phyloP scores from a whole-genome alignment of 1,140 invertebrate genomes.

The Drosophila nigromelanica region DNA sequence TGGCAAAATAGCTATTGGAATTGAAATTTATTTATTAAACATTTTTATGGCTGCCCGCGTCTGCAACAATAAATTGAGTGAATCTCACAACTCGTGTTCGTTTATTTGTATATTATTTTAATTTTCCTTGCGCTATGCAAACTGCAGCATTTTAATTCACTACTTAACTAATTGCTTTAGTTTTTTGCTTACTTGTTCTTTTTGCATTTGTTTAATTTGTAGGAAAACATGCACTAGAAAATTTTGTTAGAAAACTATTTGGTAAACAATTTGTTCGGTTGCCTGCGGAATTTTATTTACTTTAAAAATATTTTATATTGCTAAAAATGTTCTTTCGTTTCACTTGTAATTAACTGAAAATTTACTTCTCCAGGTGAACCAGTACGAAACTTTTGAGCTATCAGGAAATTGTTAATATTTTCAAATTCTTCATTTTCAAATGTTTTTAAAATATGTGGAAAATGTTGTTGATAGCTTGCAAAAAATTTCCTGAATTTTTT shows the following conservation, averaged over 20 bases:
- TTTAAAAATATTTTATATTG: slow-evolving; percentile 18
- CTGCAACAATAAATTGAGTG: slow-evolving; percentile 25
- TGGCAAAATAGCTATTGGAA: slow-evolving; percentile 20
- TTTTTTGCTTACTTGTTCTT: slow-evolving; percentile 30
- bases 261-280: slow-evolving; percentile 45
- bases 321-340: slow-evolving; percentile 13
- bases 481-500: background rate
- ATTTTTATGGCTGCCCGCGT: slow-evolving; percentile 27
- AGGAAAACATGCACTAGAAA: slow-evolving; percentile 73
- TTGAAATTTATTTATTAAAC: slow-evolving; percentile 1
- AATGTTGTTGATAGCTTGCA: background rate
- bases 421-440: too few relatives aligned
- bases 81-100: slow-evolving; percentile 44
- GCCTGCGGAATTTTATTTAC: slow-evolving; percentile 27
- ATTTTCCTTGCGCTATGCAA: slow-evolving; percentile 18
- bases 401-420: background rate
- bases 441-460: too few relatives aligned
- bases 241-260: slow-evolving; percentile 58
- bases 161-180: slow-evolving; percentile 66
- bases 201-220: slow-evolving; percentile 53
- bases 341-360: slow-evolving; percentile 25
- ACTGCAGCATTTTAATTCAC: slow-evolving; percentile 62
- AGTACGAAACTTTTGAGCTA: background rate
- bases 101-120: slow-evolving; percentile 6
- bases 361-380: background rate